Conservation (phyloP, 2,888 invertebrate species). For the Pasiphila rectangulata region DNA sequence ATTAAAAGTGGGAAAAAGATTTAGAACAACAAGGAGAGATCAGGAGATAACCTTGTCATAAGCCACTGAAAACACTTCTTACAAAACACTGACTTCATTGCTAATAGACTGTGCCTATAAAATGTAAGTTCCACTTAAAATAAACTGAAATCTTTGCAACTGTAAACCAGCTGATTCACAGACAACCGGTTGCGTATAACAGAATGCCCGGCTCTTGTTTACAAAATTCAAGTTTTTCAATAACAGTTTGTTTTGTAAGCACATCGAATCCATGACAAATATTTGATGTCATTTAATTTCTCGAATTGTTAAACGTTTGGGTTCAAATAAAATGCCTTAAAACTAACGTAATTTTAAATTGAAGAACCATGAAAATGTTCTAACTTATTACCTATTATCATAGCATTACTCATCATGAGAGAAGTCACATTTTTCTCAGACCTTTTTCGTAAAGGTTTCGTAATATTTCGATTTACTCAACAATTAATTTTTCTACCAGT, state of each 20-base stretch:
- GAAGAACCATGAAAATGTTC: constrained; percentile 1
- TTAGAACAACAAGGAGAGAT: neutral
- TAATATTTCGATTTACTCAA: constrained; percentile 9
- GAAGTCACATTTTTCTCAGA: constrained; percentile 28
- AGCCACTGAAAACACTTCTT: constrained; percentile 41
- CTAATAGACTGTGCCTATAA: no score
- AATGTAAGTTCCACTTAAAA: no score
- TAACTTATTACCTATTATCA: neutral
- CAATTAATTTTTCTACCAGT: no score
- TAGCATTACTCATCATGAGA: constrained; percentile 13
- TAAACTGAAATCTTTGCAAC: no score
- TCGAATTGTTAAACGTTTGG: no score
- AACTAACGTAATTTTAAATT: neutral
- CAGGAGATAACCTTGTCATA: constrained; percentile 40
- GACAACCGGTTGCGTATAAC: neutral
- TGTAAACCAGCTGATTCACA: neutral
- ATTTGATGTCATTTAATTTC: neutral
- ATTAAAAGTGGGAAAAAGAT: neutral
- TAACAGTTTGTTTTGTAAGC: constrained; percentile 1
- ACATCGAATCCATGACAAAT: no score
- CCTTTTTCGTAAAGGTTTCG: constrained; percentile 16
- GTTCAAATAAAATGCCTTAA: no score
- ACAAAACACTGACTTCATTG: no score
- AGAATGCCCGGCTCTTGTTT: neutral
- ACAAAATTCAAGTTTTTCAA: neutral